A percentile compares a stretch with the other conserved stretches of the same genome.
These are phyloP conservation scores for Camelus bactrianus DNA, from an alignment of 2,113 vertebrate species.

Conservation along the genomic window DNA sequence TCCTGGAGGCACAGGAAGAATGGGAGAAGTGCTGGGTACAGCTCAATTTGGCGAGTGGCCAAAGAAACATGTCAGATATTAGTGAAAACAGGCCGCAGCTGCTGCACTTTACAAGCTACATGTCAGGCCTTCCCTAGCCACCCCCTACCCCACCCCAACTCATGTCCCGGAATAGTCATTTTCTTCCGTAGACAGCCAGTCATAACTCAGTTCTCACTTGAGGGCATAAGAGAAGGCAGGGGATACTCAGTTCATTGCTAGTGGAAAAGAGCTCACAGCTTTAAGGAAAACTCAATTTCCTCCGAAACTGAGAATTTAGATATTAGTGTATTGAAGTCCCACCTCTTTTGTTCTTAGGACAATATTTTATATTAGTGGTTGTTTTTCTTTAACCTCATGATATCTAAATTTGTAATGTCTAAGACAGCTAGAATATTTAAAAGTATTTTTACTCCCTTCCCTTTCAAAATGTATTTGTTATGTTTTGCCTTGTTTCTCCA, in stretches of 20 bases:
- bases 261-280: slow-evolving; percentile 54
- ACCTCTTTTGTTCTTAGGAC: not conserved
- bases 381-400: slow-evolving; percentile 30
- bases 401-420: slow-evolving; percentile 3
- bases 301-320: slow-evolving; percentile 22
- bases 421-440: not conserved
- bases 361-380: not conserved
- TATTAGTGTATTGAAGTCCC: not conserved
- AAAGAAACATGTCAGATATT: slow-evolving; percentile 90
- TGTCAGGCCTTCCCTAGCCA: slow-evolving; percentile 47
- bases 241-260: slow-evolving; percentile 12
- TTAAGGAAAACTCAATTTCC: slow-evolving; percentile 29
- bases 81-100: slow-evolving; percentile 91
- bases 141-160: not conserved
- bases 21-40: slow-evolving; percentile 82
- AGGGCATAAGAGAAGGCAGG: slow-evolving; percentile 54
- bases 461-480: not conserved
- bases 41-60: slow-evolving; percentile 84
- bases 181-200: slow-evolving; percentile 71
- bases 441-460: not conserved
- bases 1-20: slow-evolving; percentile 79
- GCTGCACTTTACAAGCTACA: slow-evolving; percentile 78
- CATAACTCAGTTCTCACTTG: slow-evolving; percentile 80
- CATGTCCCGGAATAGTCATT: slow-evolving; percentile 61
- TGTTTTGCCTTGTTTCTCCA: not conserved